Conservation (phyloP, 2,113 vertebrate genomes). For the Takifugu bimaculatus region DNA sequence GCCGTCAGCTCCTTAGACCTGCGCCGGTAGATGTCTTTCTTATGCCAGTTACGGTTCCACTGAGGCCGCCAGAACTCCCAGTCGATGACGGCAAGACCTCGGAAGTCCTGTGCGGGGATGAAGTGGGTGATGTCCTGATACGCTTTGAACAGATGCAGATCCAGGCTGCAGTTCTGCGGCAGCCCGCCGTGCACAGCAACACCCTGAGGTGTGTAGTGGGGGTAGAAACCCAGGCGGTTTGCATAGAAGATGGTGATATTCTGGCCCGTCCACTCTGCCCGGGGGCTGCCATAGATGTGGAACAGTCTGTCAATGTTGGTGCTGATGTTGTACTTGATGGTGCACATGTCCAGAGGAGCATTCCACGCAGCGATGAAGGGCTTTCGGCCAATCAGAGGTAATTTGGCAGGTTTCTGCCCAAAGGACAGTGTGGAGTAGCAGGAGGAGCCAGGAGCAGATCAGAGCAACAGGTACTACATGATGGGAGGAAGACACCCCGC, state of each 20-base stretch:
- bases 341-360: conserved; percentile 74
- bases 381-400: conserved; percentile 74
- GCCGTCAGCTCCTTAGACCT: conserved; percentile 71
- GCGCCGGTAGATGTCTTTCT: conserved; percentile 73
- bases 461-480: conserved; percentile 57
- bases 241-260: conserved; percentile 84
- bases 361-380: conserved; percentile 81
- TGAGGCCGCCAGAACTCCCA: conserved; percentile 81
- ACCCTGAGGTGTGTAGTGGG: conserved; percentile 73
- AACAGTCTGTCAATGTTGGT: conserved; percentile 75
- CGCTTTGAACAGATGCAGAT: conserved; percentile 75
- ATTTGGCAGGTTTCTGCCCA: conserved; percentile 73
- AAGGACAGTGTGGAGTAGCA: conserved; percentile 64
- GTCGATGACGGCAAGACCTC: conserved; percentile 76
- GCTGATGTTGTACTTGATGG: conserved; percentile 70
- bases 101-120: conserved; percentile 76
- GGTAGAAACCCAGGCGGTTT: conserved; percentile 79
- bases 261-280: conserved; percentile 76
- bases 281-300: conserved; percentile 73
- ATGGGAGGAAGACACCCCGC: conserved; percentile 62
- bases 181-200: conserved; percentile 72
- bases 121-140: conserved; percentile 71
- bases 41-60: conserved; percentile 76
- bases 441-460: conserved; percentile 55
- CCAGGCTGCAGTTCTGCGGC: conserved; percentile 78